phyloP scores from a whole-genome alignment of 2,113 vertebrate genomes.

The Prolemur simus region DNA sequence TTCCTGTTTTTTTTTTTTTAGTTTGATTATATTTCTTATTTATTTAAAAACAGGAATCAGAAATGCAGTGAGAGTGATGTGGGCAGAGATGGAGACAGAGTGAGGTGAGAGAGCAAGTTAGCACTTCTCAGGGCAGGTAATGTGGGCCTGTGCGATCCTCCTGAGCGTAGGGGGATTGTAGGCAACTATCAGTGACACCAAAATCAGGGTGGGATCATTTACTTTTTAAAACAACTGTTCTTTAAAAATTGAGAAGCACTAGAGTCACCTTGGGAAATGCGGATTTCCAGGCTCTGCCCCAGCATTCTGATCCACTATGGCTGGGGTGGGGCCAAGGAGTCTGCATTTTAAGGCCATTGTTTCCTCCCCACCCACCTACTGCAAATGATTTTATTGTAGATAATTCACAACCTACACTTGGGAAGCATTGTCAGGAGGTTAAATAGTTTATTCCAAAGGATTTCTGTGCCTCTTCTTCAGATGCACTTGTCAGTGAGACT shows the following conservation, averaged over 20 bases:
- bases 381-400: not conserved
- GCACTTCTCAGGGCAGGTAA: no score
- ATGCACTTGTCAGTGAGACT: not conserved
- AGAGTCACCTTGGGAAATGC: not conserved
- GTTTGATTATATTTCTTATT: not conserved
- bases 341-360: not conserved
- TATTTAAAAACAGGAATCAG: no score
- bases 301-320: not conserved
- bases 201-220: no score
- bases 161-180: no score
- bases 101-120: no score
- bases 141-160: no score
- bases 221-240: not conserved
- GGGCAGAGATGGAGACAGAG: no score
- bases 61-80: no score
- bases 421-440: not conserved
- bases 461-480: not conserved
- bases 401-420: not conserved
- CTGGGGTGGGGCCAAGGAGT: not conserved
- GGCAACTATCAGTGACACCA: no score
- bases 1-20: not conserved
- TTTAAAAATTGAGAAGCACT: not conserved
- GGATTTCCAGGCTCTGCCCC: not conserved
- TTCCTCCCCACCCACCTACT: not conserved
- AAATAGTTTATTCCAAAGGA: slow-evolving; percentile 23